Evolutionary conservation across 2,797 vertebrate species (phyloP), one percentile per base, ranked within the genome.

Genomic region (Chloroceryle amazona): DNA sequence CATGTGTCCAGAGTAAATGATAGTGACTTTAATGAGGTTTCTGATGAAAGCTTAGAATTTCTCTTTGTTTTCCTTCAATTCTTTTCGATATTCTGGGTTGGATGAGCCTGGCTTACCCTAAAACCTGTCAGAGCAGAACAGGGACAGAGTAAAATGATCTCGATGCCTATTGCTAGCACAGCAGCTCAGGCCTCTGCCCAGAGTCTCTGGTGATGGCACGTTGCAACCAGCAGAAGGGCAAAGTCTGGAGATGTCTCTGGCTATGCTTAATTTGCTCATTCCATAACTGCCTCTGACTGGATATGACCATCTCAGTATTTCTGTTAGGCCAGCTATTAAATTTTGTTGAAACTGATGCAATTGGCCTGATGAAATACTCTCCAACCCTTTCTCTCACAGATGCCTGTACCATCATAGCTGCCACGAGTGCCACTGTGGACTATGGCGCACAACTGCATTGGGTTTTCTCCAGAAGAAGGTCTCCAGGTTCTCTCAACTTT

Each of bases 41-140:
- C 62, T 68, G 52, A 75, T 85, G 66, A 89, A 76, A 90, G 86
- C 63, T 86, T 62, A 68, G 73, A 51, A 51, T 86, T 86, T 39
- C 35, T 90, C 82, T 79, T 91, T 81, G 93, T 83, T 97, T 94
- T 85, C 70, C 44, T 63, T 66, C 83, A 63, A 9, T 52, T 52
- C 70, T 89, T 92, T 87, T 73, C 62, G 76, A 5, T 76, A 67
- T 51, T 52, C 55, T 70, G 35, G 60, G 55, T 84, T 81, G 90
- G 73, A 92, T 67, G 70, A 65, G 61, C 35, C 72, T 76, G 61
- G 47, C 25, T 94, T 47, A 61, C 23, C 37, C n/a, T 37, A 11
- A 63, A 57, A n/a, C 33, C 46, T 75, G 19, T 6, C 47, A 67
- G 47, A 83, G 63, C 67, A 89, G 51, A 76, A 28, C 18, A 76